Conservation (phyloP, 2,888 invertebrate genomes). For the Troides aeacus region DNA sequence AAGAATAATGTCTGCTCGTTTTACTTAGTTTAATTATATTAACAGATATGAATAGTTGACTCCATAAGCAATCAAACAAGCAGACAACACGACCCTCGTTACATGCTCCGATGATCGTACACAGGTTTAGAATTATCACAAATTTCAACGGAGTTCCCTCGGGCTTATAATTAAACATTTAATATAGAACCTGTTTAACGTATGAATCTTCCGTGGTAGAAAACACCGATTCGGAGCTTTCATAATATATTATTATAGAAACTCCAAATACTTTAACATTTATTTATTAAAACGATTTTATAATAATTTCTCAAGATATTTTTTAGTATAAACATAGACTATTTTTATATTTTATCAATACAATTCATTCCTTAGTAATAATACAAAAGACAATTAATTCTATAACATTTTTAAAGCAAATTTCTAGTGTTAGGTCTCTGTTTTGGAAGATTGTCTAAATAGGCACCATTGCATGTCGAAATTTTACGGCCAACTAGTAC, state of each 20-base stretch:
- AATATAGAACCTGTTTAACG: not conserved
- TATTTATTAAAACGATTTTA: not conserved
- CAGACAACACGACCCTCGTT: conserved; percentile 24
- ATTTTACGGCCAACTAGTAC: no score
- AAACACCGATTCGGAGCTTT: not conserved
- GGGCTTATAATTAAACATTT: conserved; percentile 10
- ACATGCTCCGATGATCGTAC: conserved; percentile 25
- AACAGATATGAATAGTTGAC: conserved; percentile 9
- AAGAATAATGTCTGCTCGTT: not conserved
- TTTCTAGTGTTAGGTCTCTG: no score
- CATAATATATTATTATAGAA: no score
- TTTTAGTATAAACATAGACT: not conserved
- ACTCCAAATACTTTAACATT: no score
- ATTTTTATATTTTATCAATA: no score
- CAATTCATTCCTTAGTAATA: no score
- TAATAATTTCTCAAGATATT: no score
- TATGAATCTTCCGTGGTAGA: not conserved
- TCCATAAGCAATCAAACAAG: conserved; percentile 23
- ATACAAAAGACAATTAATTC: no score
- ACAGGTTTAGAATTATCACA: conserved; percentile 21
- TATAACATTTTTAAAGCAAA: no score
- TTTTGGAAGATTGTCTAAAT: no score
- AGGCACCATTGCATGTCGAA: no score
- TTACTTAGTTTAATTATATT: conserved; percentile 6
- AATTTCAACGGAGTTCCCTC: conserved; percentile 17